These are phyloP conservation scores for Prionailurus bengalensis DNA, from an alignment of 2,113 vertebrate species.

Conservation along the genomic window DNA sequence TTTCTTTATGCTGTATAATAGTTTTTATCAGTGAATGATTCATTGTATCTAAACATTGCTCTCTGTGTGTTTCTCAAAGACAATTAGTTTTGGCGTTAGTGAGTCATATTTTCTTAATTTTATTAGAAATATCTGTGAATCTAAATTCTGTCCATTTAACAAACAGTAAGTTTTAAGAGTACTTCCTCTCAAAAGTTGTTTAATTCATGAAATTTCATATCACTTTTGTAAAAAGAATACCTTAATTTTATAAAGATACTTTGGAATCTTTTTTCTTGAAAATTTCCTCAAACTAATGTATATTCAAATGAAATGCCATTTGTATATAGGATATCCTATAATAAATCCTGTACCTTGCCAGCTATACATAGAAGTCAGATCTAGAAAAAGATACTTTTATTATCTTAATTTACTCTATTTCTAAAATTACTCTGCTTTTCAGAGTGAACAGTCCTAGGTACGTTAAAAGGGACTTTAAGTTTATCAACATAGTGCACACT, in stretches of 20 bases:
- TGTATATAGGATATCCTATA: neutral
- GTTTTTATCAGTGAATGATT: neutral
- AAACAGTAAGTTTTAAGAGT: neutral
- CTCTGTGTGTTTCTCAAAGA: neutral
- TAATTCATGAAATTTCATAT: conserved; percentile 16
- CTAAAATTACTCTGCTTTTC: neutral
- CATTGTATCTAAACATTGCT: neutral
- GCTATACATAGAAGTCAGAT: neutral
- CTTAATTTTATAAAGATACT: neutral
- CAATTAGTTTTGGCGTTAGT: neutral
- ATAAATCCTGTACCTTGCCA: neutral
- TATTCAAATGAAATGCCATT: neutral
- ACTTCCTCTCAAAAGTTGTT: neutral
- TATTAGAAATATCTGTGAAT: conserved; percentile 37
- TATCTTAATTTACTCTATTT: neutral
- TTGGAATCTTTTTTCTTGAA: neutral
- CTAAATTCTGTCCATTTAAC: neutral
- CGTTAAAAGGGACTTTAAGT: neutral
- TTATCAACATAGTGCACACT: neutral
- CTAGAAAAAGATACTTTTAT: neutral
- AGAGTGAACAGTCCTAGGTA: neutral
- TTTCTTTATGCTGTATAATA: neutral
- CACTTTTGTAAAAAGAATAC: neutral
- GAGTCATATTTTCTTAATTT: neutral
- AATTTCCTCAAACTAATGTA: neutral